phyloP scores from a whole-genome alignment of 2,888 invertebrate genomes.

The Chymomyza fuscimana region DNA sequence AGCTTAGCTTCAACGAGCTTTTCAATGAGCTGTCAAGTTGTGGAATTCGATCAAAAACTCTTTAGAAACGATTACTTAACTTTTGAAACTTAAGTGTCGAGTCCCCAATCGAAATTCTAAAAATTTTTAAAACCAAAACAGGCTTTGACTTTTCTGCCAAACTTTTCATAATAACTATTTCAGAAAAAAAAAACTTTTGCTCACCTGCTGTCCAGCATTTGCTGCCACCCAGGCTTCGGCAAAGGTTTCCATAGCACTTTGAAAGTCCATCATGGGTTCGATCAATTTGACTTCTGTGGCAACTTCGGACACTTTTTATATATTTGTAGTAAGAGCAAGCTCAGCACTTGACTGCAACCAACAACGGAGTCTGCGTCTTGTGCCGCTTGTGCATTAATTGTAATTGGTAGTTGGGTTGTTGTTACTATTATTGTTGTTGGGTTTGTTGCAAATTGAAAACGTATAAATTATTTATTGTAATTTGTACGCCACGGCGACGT shows the following conservation, averaged over 20 bases:
- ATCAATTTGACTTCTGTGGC: not conserved
- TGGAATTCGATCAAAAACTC: too few relatives aligned
- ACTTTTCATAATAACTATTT: too few relatives aligned
- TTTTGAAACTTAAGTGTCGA: too few relatives aligned
- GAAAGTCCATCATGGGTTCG: conserved; percentile 90
- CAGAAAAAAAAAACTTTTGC: conserved; percentile 48
- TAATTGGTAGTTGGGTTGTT: not conserved
- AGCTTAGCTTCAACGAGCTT: too few relatives aligned
- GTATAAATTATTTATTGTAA: conserved; percentile 50
- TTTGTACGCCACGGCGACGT: conserved; percentile 21
- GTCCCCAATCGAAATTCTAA: too few relatives aligned
- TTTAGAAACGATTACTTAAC: too few relatives aligned
- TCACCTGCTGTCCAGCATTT: conserved; percentile 87
- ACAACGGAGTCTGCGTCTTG: not conserved
- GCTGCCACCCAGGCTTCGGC: conserved; percentile 98
- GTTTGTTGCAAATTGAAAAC: conserved; percentile 32
- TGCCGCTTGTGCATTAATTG: not conserved
- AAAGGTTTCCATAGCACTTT: conserved; percentile 99
- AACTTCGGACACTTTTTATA: conserved; percentile 1
- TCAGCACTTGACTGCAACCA: conserved; percentile 6
- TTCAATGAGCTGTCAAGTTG: too few relatives aligned
- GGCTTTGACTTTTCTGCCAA: not conserved
- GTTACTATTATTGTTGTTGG: not conserved
- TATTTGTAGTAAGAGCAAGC: not conserved
- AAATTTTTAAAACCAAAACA: too few relatives aligned